Base-by-base conservation (phyloP, 2,888 invertebrate genomes). In the Ochropleura leucogaster region DNA sequence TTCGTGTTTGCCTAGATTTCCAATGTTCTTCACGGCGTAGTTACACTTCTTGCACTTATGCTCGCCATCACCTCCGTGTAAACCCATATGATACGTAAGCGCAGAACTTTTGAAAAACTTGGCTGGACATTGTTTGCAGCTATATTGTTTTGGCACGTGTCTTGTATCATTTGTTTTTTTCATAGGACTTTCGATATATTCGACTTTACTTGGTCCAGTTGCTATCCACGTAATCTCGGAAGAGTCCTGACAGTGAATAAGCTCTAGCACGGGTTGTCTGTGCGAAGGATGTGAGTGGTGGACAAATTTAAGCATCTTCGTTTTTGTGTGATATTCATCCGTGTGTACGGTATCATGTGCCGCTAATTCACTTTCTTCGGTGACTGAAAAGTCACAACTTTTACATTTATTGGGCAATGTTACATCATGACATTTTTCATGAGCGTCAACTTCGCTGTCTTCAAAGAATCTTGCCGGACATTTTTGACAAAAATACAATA, bases 401-500 rank as follows among this genome's bases (percentile, higher is more conserved):
- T 97, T 97, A 89, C 99, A 99, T 80, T 97, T 97, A 88, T 97
- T 97, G 14, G 97, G 95, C 80, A 97, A 95, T 68, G 97, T 94
- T 47, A 97, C 95, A 71, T 97, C 97, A 90, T 98, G 98, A 90
- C 97, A 98, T 83, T 97, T 97, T 80, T 97, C 94, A 89, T 99
- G 99, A 77, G 97, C 97, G 74, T 97, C 97, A 72, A 98, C 95
- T 92, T 99, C 98, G 87, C 97, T 97, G 82, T 97, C 97, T 85
- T 97, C 97, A 79, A 98, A 97, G 94, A 98, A 99, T 90, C 98
- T 97, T 0, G 98, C 98, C 1, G 99, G 99, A 92, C 99, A 99
- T 86, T 98, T 97, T 77, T 97, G 97, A 92, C 99, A 99, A 90
- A 98, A 98, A 89, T 97, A 97, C 72, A 98, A 92, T n/a, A 93